Base-by-base conservation (phyloP, 2,113 vertebrate species). In the Saccopteryx bilineata region DNA sequence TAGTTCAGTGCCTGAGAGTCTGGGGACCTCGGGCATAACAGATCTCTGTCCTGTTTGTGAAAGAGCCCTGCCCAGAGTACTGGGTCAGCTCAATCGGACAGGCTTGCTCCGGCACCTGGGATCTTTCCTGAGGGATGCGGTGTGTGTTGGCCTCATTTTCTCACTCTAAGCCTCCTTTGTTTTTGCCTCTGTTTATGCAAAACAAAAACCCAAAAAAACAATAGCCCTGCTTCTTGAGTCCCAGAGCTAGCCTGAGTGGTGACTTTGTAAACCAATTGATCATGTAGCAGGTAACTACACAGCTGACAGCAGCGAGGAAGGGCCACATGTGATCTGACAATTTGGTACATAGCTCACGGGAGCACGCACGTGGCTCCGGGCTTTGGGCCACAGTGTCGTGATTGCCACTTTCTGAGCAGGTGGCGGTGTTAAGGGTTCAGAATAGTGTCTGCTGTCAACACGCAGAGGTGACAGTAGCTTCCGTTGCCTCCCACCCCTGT, bases 321-420 rank as follows among this genome's bases (percentile, higher is more conserved):
- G 65, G n/a, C 28, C 79, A 3, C 24, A 3, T 2, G 31, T 21
- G 65, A 83, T 91, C 63, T 85, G 33, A 7, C 1, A 3, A 66
- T 5, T 28, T 28, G 74, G 83, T 18, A 1, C 71, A 1, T 58
- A 61, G 69, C 17, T 90, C 91, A 7, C 1, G 95, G 92, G 87
- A 12, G 13, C 31, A 15, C 65, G 2, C 54, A 48, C 1, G 5
- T 65, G 81, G 81, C 82, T 7, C 81, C 17, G 61, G 86, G 74
- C 52, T 66, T n/a, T 84, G 8, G 26, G 94, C 31, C 81, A 14
- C 19, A 1, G 1, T 72, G 86, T 66, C 90, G 61, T 94, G 3
- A 58, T 83, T 93, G 63, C 48, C 26, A 3, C 31, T 91, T 95
- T 88, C 87, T 61, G 69, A 72, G 82, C 69, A 95, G 28, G 74